Conservation (phyloP, 2,888 invertebrate genomes). For the Cataglyphis cursor region DNA sequence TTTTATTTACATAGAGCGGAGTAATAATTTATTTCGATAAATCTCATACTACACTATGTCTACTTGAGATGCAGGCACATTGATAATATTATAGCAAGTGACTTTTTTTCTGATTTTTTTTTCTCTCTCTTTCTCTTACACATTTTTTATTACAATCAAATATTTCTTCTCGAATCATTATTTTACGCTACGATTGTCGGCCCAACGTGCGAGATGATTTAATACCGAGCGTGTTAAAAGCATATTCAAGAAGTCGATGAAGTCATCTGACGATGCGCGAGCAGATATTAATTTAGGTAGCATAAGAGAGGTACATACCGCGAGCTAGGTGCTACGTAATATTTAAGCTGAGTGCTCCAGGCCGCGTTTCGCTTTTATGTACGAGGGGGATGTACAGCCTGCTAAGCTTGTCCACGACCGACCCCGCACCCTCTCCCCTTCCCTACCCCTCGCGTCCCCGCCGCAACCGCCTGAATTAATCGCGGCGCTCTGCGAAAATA, state of each 20-base stretch:
- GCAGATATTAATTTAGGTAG: conserved; percentile 53
- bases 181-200: conserved; percentile 11
- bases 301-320: conserved; percentile 47
- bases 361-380: conserved; percentile 73
- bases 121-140: not conserved
- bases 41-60: not conserved
- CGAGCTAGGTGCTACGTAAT: conserved; percentile 67
- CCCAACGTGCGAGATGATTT: conserved; percentile 26
- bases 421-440: conserved; percentile 9
- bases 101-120: not conserved
- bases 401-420: conserved; percentile 73
- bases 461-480: conserved; percentile 79
- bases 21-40: conserved; percentile 13
- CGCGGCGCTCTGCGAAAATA: conserved; percentile 79
- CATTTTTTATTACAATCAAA: not conserved
- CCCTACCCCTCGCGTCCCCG: conserved; percentile 40
- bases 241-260: conserved; percentile 43
- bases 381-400: conserved; percentile 55
- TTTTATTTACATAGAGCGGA: conserved; percentile 16
- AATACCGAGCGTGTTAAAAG: conserved; percentile 44
- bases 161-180: not conserved
- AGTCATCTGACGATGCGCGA: conserved; percentile 39
- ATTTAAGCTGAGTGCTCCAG: conserved; percentile 73
- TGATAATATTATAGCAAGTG: not conserved
- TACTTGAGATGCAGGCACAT: not conserved